Percentiles rank a stretch among this genome's conserved stretches.
Evolutionary conservation across 2,797 vertebrate species (phyloP).

Genomic region (Tolypeutes matacus): DNA sequence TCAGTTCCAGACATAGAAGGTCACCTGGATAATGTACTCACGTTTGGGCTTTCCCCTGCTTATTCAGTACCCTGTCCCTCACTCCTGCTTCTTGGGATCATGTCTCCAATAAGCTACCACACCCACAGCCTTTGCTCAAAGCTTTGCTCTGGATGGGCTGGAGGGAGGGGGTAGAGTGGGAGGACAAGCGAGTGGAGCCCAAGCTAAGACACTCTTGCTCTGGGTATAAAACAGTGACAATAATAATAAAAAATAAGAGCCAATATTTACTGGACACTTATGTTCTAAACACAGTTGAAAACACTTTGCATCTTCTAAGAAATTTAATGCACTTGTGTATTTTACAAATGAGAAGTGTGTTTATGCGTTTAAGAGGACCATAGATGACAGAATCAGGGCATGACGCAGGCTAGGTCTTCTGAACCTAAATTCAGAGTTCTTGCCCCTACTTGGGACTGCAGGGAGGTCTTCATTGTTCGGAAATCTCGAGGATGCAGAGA

Average conservation of each 20-base stretch:
- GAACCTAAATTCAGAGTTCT: not conserved
- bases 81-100: not conserved
- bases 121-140: not conserved
- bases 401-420: not conserved
- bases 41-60: not conserved
- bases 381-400: not conserved
- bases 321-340: not conserved
- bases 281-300: not conserved
- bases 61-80: not conserved
- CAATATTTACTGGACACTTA: not conserved
- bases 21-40: not conserved
- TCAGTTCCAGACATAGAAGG: not conserved
- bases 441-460: not conserved
- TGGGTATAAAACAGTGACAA: not conserved
- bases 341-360: not conserved
- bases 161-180: not conserved
- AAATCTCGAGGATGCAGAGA: not conserved
- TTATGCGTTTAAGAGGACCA: too few relatives aligned
- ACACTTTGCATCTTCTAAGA: not conserved
- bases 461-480: not conserved
- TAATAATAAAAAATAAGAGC: not conserved
- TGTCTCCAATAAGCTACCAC: not conserved
- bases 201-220: not conserved
- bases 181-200: not conserved
- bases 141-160: not conserved